Base-by-base conservation (phyloP, 92 coral and sea anemone species). In the Pocillopora meandrina region DNA sequence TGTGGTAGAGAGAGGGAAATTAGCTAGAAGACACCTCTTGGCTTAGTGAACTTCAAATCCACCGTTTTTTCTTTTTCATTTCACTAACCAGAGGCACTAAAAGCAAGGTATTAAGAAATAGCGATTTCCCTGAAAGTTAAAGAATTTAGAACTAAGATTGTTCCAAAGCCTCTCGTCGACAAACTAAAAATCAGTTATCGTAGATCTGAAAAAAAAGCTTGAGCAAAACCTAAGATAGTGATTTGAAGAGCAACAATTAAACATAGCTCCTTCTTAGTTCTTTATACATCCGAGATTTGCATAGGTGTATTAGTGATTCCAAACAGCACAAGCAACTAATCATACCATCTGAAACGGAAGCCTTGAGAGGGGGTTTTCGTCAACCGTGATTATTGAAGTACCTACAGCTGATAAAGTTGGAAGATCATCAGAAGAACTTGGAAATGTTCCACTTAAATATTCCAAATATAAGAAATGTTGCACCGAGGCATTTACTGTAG, bases 171-270 rank as follows among this genome's bases (percentile, higher is more conserved):
- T 36, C 34, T 80, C 52, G 59, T 67, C 59, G 74, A 42, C 31
- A 20, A 55, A 62, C 58, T 65, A 73, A 79, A 23, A 55, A 79
- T 61, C 42, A 52, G 23, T 65, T 79, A 3, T 68, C 69, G 75
- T 80, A 80, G 84, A 78, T 64, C 72, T 12, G 52, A 63, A 78
- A 59, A 80, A 18, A 52, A 52, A 19, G 12, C 31, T 26, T 26
- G 52, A 66, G 16, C 72, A 68, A 18, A 34, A 23, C 12, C 73
- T 68, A 34, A 68, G 47, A 49, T 68, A 68, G 36, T 7, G 52
- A n/a, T 68, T 67, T 56, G 33, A n/a, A 36, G 56, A 55, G 16
- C 84, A 10, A 35, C 81, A 35, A 61, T 15, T 15, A 12, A 23
- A 49, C 65, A 19, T 49, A 67, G 61, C 74, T 23, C n/a, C 55